phyloP scores from a whole-genome alignment of 2,888 invertebrate genomes.

The Limnephilus rhombicus region DNA sequence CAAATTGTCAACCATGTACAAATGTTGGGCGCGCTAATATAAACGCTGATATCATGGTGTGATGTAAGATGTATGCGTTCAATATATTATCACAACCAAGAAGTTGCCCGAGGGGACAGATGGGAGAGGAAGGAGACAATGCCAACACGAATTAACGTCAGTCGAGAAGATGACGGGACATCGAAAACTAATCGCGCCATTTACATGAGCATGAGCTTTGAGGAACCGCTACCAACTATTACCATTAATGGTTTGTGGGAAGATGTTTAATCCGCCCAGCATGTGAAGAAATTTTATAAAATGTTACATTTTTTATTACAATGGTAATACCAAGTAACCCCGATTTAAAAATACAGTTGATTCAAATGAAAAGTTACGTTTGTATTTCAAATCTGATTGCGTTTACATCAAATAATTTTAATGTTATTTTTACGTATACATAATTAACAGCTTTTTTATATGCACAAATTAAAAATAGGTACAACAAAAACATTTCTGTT shows the following conservation, averaged over 20 bases:
- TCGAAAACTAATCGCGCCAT: slow-evolving; percentile 4
- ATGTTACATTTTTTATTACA: too few species aligned
- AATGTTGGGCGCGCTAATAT: neutral
- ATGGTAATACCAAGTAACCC: too few species aligned
- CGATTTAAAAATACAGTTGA: too few species aligned
- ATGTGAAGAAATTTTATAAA: too few species aligned
- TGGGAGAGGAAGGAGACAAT: neutral
- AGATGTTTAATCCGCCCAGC: neutral
- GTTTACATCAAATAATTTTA: too few species aligned
- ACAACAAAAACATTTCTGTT: too few species aligned
- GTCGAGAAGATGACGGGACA: slow-evolving; percentile 10
- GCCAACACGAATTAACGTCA: neutral
- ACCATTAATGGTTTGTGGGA: neutral
- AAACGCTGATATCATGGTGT: neutral
- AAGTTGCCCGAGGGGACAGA: neutral
- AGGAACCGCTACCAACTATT: neutral
- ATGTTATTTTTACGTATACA: too few species aligned
- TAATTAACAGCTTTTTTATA: too few species aligned
- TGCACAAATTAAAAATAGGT: too few species aligned
- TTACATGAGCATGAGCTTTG: neutral
- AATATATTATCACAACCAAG: neutral
- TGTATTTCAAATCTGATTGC: too few species aligned
- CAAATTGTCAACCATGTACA: too few species aligned
- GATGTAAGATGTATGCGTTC: neutral
- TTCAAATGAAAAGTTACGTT: too few species aligned